Evolutionary conservation across 2,113 vertebrate genomes (phyloP).

Genomic region (Falcunculus frontatus): DNA sequence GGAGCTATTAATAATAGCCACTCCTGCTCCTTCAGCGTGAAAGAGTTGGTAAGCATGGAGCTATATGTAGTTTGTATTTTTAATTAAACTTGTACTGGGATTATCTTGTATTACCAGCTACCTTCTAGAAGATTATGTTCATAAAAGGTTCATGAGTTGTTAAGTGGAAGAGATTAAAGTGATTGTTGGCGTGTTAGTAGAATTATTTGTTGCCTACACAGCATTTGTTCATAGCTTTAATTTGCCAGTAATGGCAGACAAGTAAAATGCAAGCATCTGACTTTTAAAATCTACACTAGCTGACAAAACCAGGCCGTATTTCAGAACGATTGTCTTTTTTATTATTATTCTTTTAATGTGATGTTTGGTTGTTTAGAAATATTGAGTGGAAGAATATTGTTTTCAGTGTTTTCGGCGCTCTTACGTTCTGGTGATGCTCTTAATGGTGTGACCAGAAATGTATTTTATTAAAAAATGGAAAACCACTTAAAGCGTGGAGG

Average conservation of each 20-base stretch:
- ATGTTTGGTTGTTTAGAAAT: not conserved
- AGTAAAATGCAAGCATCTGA: conserved; percentile 4
- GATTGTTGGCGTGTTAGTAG: conserved; percentile 14
- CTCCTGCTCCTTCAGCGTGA: conserved; percentile 22
- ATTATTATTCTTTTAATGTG: not conserved
- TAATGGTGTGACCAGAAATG: not conserved
- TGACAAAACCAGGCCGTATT: not conserved
- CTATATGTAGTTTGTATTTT: conserved; percentile 42
- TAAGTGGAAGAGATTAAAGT: conserved; percentile 60
- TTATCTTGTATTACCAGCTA: conserved; percentile 59
- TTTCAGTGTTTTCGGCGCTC: not conserved
- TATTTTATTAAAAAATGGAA: not conserved
- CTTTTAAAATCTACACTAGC: not conserved
- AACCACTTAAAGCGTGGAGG: not conserved
- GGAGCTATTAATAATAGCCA: conserved; percentile 44
- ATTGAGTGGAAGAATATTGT: not conserved
- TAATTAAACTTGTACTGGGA: conserved; percentile 65
- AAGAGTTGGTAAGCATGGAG: conserved; percentile 19
- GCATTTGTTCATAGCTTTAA: conserved; percentile 31
- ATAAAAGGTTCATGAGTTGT: conserved; percentile 57
- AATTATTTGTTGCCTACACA: conserved; percentile 40
- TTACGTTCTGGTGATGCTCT: not conserved
- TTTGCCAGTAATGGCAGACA: conserved; percentile 38
- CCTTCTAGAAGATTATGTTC: conserved; percentile 47
- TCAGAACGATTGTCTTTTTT: not conserved